Percentiles rank a stretch among this genome's conserved stretches.
Evolutionary conservation across 2,797 vertebrate genomes (phyloP).

Genomic region (Sebastes oblongus): DNA sequence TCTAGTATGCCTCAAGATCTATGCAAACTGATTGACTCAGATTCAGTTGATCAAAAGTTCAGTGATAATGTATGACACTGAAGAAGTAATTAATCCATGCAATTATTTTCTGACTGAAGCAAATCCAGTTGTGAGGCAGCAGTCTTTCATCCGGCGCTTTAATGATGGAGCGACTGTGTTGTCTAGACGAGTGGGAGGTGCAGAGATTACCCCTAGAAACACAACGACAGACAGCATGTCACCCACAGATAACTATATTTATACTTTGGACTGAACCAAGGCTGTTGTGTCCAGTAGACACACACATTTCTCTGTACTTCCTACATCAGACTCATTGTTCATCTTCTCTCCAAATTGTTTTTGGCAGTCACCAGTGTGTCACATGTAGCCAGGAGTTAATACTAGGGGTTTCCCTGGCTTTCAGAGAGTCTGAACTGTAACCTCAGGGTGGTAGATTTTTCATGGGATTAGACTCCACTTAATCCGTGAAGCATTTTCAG

Average conservation of each 20-base stretch:
- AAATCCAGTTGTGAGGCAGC: background rate
- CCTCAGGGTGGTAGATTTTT: constrained; percentile 28
- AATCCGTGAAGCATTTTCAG: constrained; percentile 24
- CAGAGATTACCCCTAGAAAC: background rate
- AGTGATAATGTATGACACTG: background rate
- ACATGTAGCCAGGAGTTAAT: constrained; percentile 21
- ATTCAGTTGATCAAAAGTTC: background rate
- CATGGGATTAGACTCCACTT: constrained; percentile 24
- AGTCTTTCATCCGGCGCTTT: constrained; percentile 4
- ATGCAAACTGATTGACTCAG: background rate
- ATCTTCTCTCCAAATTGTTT: constrained; percentile 18
- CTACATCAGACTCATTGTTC: background rate
- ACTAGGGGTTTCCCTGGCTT: constrained; percentile 32
- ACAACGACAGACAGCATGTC: background rate
- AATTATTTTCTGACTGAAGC: background rate
- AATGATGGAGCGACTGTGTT: constrained; percentile 26
- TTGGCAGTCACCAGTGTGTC: constrained; percentile 33
- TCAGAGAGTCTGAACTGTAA: constrained; percentile 20
- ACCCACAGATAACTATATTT: constrained; percentile 41
- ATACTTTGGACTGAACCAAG: background rate
- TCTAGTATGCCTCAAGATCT: background rate
- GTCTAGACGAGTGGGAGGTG: constrained; percentile 57
- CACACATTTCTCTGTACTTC: background rate
- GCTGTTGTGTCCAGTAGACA: background rate
- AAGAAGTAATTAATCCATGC: constrained; percentile 6